Evolutionary conservation across 1,140 invertebrate genomes (phyloP).

Genomic region (Bacillus rossius): DNA sequence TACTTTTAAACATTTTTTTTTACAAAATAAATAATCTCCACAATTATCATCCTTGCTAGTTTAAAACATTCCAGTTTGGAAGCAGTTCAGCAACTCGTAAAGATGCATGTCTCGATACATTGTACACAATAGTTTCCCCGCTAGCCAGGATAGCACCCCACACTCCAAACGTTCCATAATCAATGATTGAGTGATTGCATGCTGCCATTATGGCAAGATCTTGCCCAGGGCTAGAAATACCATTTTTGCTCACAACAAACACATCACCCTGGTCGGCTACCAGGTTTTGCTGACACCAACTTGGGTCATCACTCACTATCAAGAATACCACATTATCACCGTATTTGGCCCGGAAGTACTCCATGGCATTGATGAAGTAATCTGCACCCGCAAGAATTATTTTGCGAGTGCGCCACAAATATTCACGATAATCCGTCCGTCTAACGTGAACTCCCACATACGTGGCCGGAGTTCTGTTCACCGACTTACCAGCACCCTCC

Average conservation of each 20-base stretch:
- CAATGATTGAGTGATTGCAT: slow-evolving; percentile 63
- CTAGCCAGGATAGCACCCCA: slow-evolving; percentile 59
- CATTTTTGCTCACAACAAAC: slow-evolving; percentile 44
- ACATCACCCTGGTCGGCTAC: slow-evolving; percentile 41
- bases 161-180: slow-evolving; percentile 63
- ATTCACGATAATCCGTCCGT: slow-evolving; percentile 53
- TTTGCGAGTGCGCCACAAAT: slow-evolving; percentile 47
- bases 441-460: slow-evolving; percentile 55
- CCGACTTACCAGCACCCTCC: slow-evolving; percentile 22
- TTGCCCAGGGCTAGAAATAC: slow-evolving; percentile 44
- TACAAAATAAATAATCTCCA: too few species aligned
- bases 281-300: slow-evolving; percentile 52
- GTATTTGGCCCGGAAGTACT: slow-evolving; percentile 49
- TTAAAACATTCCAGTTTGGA: slow-evolving; percentile 49
- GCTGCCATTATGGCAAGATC: slow-evolving; percentile 58
- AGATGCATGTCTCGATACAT: slow-evolving; percentile 49
- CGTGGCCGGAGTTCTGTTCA: slow-evolving; percentile 34
- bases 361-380: slow-evolving; percentile 52
- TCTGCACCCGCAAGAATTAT: slow-evolving; percentile 44
- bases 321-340: slow-evolving; percentile 46
- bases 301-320: slow-evolving; percentile 55
- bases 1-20: too few species aligned
- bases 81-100: slow-evolving; percentile 48
- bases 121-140: slow-evolving; percentile 54
- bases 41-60: slow-evolving; percentile 23